These are phyloP conservation scores for Apotomis capreana DNA, from an alignment of 2,888 invertebrate species.

Conservation along the genomic window DNA sequence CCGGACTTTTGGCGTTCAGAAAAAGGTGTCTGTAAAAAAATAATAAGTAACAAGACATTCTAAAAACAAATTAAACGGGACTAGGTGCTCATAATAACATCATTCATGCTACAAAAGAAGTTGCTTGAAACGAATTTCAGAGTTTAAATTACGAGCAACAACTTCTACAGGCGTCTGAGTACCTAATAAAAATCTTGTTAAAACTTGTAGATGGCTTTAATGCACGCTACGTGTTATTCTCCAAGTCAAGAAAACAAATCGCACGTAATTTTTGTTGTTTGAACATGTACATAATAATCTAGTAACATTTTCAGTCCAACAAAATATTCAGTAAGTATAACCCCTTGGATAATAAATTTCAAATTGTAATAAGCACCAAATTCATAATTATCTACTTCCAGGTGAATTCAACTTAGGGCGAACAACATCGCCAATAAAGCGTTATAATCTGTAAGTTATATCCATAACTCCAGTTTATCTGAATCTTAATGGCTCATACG, in stretches of 20 bases:
- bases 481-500: constrained; percentile 40
- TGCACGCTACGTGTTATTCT: constrained; percentile 23
- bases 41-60: too few relatives aligned
- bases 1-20: too few relatives aligned
- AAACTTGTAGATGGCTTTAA: constrained; percentile 34
- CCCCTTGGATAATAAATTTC: constrained; percentile 15
- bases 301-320: neutral
- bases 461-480: constrained; percentile 40
- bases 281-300: neutral
- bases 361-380: constrained; percentile 27
- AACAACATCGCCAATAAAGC: constrained; percentile 36
- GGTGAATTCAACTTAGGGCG: constrained; percentile 31
- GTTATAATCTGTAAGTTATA: constrained; percentile 39
- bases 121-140: constrained; percentile 30
- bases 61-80: constrained; percentile 13
- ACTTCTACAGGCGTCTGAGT: constrained; percentile 30
- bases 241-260: constrained; percentile 5
- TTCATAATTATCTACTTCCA: constrained; percentile 24
- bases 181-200: constrained; percentile 40
- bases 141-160: constrained; percentile 27
- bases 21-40: too few relatives aligned
- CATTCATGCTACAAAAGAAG: neutral
- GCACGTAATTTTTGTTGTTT: neutral
- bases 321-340: neutral
- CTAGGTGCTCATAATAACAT: constrained; percentile 6